Base-by-base conservation (phyloP, 53 echinoderm and acorn worm species). In the Zoroaster sp. region DNA sequence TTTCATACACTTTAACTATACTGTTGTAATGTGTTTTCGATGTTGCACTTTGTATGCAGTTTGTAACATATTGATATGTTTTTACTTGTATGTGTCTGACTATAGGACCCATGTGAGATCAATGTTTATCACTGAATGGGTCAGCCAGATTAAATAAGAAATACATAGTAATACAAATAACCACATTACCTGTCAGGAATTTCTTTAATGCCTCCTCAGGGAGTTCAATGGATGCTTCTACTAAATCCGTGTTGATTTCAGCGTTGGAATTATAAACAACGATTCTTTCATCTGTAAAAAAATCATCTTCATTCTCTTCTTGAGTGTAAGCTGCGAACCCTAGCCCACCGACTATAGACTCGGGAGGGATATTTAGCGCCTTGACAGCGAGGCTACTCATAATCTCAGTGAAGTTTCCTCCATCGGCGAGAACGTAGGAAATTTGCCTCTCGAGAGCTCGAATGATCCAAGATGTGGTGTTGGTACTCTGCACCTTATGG, bases 151-250 rank as follows among this genome's bases (percentile, higher is more conserved):
- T n/a, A n/a, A n/a, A n/a, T n/a, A n/a, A n/a, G n/a, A n/a, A n/a
- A n/a, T n/a, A n/a, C n/a, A n/a, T n/a, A n/a, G n/a, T n/a, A n/a
- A n/a, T n/a, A n/a, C n/a, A n/a, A n/a, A n/a, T n/a, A n/a, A n/a
- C n/a, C n/a, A n/a, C n/a, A n/a, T n/a, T 14, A 51, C 3, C 17
- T 14, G 3, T 51, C 51, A 14, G n/a, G 17, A 17, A 51, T 51
- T 51, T 51, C 51, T 17, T 51, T 51, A 91, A 66, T n/a, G 78
- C 55, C 21, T 17, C 80, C 8, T 17, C 32, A 15, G 91, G 91
- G 15, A 91, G 40, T 17, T n/a, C 7, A 11, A 92, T 75, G 20
- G 88, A 80, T 28, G 88, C 88, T 42, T 92, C 73, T n/a, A 87
- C 42, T 12, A 67, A 35, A 15, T 38, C 69, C 2, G 18, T 39